Conservation (phyloP, 1,140 invertebrate species). For the Brachionus calyciflorus region DNA sequence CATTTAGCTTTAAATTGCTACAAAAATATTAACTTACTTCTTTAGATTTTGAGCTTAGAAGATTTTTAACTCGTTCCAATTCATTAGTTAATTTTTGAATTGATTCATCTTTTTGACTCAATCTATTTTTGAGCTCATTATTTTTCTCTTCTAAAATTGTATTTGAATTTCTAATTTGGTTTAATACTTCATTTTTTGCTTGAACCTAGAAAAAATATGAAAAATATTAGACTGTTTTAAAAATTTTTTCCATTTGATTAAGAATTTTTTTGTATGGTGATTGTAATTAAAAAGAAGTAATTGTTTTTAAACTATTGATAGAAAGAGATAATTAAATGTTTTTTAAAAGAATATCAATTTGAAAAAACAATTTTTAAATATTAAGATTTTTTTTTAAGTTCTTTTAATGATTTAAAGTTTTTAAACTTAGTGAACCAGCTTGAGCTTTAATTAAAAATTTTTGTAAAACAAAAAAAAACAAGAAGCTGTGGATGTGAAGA, state of each 20-base stretch:
- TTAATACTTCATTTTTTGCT: slow-evolving; percentile 48
- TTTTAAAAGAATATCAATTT: slow-evolving; percentile 52
- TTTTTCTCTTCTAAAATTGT: neutral
- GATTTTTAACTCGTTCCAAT: slow-evolving; percentile 53
- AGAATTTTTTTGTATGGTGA: slow-evolving; percentile 48
- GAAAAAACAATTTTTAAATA: no score
- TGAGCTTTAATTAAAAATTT: no score
- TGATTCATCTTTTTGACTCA: slow-evolving; percentile 51
- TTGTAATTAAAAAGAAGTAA: neutral
- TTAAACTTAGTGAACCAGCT: slow-evolving; percentile 9
- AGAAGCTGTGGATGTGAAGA: no score
- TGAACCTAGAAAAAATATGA: slow-evolving; percentile 51
- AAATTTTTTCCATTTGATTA: no score
- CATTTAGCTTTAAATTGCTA: no score
- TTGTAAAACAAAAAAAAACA: no score
- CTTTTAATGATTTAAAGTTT: no score
- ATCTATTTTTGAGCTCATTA: neutral
- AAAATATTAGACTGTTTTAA: slow-evolving; percentile 55
- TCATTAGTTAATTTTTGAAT: slow-evolving; percentile 53
- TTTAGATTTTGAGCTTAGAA: slow-evolving; percentile 52
- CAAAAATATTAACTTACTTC: slow-evolving; percentile 52
- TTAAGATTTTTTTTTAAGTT: no score
- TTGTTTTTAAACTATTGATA: neutral
- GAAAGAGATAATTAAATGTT: slow-evolving; percentile 50
- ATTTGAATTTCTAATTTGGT: slow-evolving; percentile 20